These are phyloP conservation scores for Forbesichthys papilliferus DNA, from an alignment of 2,113 vertebrate genomes.

Conservation along the genomic window DNA sequence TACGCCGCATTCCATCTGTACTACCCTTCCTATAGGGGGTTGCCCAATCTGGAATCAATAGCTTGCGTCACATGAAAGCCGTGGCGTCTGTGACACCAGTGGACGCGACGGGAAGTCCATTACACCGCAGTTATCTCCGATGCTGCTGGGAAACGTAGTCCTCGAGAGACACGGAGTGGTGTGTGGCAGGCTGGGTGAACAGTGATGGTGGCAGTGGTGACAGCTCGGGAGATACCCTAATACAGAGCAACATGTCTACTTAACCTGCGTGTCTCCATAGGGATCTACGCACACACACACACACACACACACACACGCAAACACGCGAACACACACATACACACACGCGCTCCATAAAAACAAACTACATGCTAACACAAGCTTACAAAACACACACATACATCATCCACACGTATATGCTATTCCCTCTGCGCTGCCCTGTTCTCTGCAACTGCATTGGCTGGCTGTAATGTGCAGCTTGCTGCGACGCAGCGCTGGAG, in stretches of 20 bases:
- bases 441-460: background rate
- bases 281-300: constrained; percentile 25
- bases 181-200: constrained; percentile 42
- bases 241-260: constrained; percentile 62
- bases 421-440: background rate
- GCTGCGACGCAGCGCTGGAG: constrained; percentile 20
- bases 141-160: constrained; percentile 52
- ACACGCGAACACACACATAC: background rate
- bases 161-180: constrained; percentile 30
- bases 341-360: too few species aligned
- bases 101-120: constrained; percentile 67
- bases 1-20: constrained; percentile 25
- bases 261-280: constrained; percentile 59
- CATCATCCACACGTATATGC: background rate
- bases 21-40: constrained; percentile 37
- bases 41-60: constrained; percentile 68
- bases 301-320: background rate
- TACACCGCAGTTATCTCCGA: constrained; percentile 66
- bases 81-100: constrained; percentile 52
- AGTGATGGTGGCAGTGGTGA: constrained; percentile 34
- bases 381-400: background rate
- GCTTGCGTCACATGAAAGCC: constrained; percentile 55
- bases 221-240: constrained; percentile 55
- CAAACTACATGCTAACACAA: background rate
- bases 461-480: constrained; percentile 7